Conservation (phyloP, 2,888 invertebrate genomes). For the Lamellibrachia satsuma region DNA sequence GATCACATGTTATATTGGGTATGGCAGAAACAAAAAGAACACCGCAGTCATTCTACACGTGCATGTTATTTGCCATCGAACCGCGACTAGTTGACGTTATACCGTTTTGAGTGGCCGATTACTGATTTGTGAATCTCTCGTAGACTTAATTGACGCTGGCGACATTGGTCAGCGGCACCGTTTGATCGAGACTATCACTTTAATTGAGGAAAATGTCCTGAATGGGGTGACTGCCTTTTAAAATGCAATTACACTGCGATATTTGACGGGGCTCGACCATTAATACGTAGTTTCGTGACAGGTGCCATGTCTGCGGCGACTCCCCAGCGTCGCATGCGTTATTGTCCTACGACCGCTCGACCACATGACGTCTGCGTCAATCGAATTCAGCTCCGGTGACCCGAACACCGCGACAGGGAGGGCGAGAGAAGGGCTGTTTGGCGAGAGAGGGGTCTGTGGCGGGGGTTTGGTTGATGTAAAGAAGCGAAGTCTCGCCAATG, state of each 20-base stretch:
- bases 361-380: background rate
- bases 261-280: background rate
- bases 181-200: slow-evolving; percentile 17
- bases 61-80: background rate
- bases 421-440: background rate
- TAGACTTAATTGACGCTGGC: slow-evolving; percentile 9
- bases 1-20: background rate
- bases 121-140: background rate
- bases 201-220: slow-evolving; percentile 17
- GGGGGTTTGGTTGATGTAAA: background rate
- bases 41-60: background rate
- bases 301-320: background rate
- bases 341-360: background rate
- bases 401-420: background rate
- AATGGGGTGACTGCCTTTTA: slow-evolving; percentile 17
- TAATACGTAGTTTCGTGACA: slow-evolving; percentile 13
- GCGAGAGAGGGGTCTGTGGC: background rate
- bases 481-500: background rate
- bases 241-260: background rate
- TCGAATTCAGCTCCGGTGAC: background rate
- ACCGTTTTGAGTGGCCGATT: background rate
- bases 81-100: background rate
- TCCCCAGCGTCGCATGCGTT: background rate
- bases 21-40: background rate
- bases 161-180: background rate